Evolutionary conservation across 2,113 vertebrate species (phyloP).

Genomic region (Ameiurus melas): DNA sequence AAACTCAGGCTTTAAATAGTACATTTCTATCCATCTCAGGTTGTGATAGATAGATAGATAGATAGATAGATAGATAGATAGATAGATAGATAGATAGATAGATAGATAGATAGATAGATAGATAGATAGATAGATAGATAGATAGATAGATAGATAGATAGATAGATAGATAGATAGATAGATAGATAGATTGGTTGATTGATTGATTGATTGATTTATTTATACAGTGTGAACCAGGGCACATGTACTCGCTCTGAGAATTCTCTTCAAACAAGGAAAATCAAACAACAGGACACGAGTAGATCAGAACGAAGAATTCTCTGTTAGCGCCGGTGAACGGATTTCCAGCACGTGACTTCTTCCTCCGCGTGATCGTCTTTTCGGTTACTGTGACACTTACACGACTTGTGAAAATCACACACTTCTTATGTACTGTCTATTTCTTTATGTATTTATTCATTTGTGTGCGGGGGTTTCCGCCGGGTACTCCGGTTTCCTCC

Average conservation of each 20-base stretch:
- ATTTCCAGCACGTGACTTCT: background rate
- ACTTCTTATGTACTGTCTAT: background rate
- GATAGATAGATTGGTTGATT: no score
- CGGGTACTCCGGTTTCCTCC: no score
- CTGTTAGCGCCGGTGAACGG: background rate
- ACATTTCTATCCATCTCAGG: background rate
- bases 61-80: no score
- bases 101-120: no score
- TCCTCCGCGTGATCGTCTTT: background rate
- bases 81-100: no score
- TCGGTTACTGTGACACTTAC: background rate
- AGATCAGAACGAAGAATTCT: background rate
- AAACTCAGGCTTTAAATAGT: conserved; percentile 33
- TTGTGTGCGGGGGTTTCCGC: background rate
- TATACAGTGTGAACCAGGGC: background rate
- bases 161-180: no score
- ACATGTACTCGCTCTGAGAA: background rate
- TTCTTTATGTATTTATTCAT: background rate
- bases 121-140: no score
- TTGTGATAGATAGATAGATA: no score
- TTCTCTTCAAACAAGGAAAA: background rate
- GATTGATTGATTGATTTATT: no score
- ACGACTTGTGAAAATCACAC: background rate
- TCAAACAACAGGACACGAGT: background rate
- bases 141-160: no score